Evolutionary conservation across 2,113 vertebrate genomes (phyloP), one percentile per base, ranked within the genome.

Genomic region (Pristiophorus japonicus): DNA sequence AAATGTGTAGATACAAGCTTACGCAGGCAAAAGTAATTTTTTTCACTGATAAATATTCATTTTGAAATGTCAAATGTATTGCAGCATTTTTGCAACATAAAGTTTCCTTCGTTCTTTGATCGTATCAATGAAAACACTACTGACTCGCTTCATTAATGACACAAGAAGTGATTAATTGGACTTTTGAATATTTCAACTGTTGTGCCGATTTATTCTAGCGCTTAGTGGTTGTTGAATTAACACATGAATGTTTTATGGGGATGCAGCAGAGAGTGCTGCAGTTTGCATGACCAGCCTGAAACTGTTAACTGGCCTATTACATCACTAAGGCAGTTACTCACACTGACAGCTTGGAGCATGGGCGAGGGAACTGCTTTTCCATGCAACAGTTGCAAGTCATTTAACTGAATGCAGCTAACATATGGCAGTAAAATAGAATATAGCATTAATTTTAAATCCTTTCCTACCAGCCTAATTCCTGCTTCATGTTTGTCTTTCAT

Each of bases 361-460:
- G 93, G 65, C 22, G 12, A 24, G 14, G 92, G 66, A 90, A 34
- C 24, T 70, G 65, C 66, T 94, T 45, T 51, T 73, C 93, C 51
- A 94, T 94, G 93, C 93, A 73, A 47, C 45, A 94, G 66, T 94
- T 94, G 65, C 12, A 70, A 67, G 24, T 34, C 66, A 51, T 94
- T 94, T 94, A 94, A 94, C 66, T 73, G 93, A 94, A 94, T 94
- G 93, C 93, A 94, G 66, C 66, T 94, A 94, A 67, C 66, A 94
- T 94, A 42, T 47, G 93, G 8, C 65, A 51, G 65, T 45, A 51
- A 27, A 90, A 18, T 90, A 59, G 30, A 73, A 67, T 24, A 94
- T n/a, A 73, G 45, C 66, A 94, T 94, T 67, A 45, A 70, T 94
- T 94, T 51, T 22, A 70, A 94, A 73, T 94, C 45, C 66, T 70